Evolutionary conservation across 1,140 invertebrate species (phyloP), one percentile per base, ranked within the genome.

Genomic region (Zaprionus kolodkinae): DNA sequence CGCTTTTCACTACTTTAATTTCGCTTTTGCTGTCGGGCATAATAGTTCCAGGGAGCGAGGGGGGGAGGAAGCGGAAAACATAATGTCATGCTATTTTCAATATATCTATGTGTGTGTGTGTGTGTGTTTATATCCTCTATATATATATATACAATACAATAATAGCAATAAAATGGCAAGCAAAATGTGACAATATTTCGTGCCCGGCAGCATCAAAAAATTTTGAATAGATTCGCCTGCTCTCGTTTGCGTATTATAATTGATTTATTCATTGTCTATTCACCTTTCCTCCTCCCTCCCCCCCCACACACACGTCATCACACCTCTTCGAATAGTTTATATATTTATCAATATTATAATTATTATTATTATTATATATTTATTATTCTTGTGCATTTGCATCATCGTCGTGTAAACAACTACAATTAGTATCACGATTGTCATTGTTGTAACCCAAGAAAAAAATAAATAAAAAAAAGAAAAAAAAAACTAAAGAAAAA

Each of bases 361-460:
- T 87, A 76, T 71, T 73, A 76, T 71, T 73, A 76, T 82, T 86
- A 79, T 87, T 86, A 79, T 56, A 66, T 81, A 80, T 81, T 77
- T 85, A 73, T 87, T 84, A 81, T 88, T 81, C 78, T 88, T 88
- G 85, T 88, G 85, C 86, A 88, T 85, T 87, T 81, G 81, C 78
- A 85, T 88, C 82, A 81, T 88, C 80, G 86, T 90, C 86, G 85
- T 89, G 86, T 90, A 89, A 90, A 86, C 86, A 90, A 89, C 85
- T 89, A 89, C 85, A 89, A 89, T 89, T 89, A 89, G 85, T 89
- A 89, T 89, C 85, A 89, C 85, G 85, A 89, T 89, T 89, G 85
- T 89, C 85, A 89, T 89, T 90, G 86, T 89, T 89, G 81, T 89
- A 89, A 89, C 66, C 52, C 65, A 85, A 81, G 64, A 70, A 55